Percentiles rank a stretch among this genome's conserved stretches.
Evolutionary conservation across 2,888 invertebrate genomes (phyloP).

Genomic region (Meandrusa payeni): DNA sequence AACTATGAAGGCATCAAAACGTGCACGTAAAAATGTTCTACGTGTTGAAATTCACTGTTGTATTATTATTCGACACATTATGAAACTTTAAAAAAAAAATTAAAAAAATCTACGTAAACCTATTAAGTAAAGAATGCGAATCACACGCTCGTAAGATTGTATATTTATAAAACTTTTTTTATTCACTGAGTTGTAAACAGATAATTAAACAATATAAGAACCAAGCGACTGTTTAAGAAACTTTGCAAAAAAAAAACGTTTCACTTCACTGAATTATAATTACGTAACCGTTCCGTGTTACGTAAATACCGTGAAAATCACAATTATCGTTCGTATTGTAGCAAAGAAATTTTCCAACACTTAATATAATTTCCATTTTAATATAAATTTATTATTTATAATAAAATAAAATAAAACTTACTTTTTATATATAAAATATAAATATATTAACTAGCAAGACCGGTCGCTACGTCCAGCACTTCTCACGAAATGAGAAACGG

Average conservation of each 20-base stretch:
- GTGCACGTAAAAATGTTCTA: no score
- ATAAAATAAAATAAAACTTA: constrained; percentile 50
- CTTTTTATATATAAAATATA: constrained; percentile 48
- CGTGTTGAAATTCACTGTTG: no score
- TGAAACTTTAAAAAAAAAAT: no score
- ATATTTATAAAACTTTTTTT: not conserved
- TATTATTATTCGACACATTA: no score
- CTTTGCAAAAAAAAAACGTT: constrained; percentile 18
- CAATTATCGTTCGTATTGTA: constrained; percentile 8
- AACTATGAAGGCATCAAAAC: no score
- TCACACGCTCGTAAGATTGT: not conserved
- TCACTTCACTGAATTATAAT: constrained; percentile 21
- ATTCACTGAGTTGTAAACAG: not conserved
- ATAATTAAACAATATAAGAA: not conserved
- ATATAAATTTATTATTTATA: not conserved
- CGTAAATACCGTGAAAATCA: constrained; percentile 22
- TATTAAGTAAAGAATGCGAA: no score
- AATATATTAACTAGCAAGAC: constrained; percentile 52
- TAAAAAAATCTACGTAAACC: no score
- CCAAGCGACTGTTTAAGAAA: constrained; percentile 5
- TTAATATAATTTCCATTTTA: constrained; percentile 6
- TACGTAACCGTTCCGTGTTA: constrained; percentile 23
- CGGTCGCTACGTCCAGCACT: constrained; percentile 63
- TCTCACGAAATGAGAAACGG: constrained; percentile 64
- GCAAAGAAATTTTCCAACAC: constrained; percentile 24